Evolutionary conservation across 2,113 vertebrate species (phyloP), one percentile per base, ranked within the genome.

Genomic region (Strix uralensis): DNA sequence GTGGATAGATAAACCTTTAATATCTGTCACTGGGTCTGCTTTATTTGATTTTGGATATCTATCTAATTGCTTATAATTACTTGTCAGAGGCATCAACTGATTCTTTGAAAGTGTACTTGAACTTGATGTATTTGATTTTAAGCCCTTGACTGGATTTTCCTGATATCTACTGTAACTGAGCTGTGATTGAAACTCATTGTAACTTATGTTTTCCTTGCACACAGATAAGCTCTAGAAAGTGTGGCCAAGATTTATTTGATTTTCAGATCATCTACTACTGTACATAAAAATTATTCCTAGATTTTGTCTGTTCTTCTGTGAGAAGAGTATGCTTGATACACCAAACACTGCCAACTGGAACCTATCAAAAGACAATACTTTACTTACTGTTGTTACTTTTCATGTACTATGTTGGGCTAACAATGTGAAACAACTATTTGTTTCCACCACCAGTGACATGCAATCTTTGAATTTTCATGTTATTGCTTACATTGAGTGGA

Each of bases 11-110:
- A 95, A 96, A 16, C 32, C 49, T 93, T 86, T 91, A 52, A 78
- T 81, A 77, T 75, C 66, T 70, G 10, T 34, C n/a, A 22, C 20
- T 67, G 34, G 65, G 12, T 78, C 65, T 55, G 49, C 25, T 86
- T 90, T 96, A 94, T 86, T 94, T 92, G 81, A 95, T 95, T 96
- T 96, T 90, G 34, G 7, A 71, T 97, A 88, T 74, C 44, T 73
- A 7, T 81, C 57, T 78, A 65, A 29, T 17, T 46, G 80, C 55
- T 90, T 63, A 65, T 88, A 96, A 94, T 95, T 95, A 29, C 47
- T 92, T 95, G 69, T 96, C 81, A 96, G 63, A 83, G 46, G 14
- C 74, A 96, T 92, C 79, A 95, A 1, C 6, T 96, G 83, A 95
- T 32, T 96, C 49, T 78, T 85, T 91, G 59, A 97, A 96, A 73